Conservation (phyloP, 2,113 vertebrate species). For the Centropristis striata region DNA sequence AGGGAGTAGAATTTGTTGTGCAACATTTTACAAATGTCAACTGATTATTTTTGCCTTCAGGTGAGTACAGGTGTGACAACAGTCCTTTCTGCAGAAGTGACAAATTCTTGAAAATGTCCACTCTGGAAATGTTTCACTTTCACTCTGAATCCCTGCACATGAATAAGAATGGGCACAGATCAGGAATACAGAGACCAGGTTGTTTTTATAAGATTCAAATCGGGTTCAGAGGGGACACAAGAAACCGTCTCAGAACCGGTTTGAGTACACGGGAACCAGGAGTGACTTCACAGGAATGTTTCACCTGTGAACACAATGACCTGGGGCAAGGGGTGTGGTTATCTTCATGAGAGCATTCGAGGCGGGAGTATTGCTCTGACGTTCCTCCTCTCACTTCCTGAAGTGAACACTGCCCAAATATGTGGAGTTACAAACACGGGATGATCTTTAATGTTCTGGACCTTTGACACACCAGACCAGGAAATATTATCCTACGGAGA, state of each 20-base stretch:
- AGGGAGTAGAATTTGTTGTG: background rate
- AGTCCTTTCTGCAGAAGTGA: background rate
- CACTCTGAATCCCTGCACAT: background rate
- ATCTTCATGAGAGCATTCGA: constrained; percentile 31
- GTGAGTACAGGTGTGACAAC: too few species aligned
- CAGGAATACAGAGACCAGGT: background rate
- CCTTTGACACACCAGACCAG: constrained; percentile 28
- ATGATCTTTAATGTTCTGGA: constrained; percentile 13
- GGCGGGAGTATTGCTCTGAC: constrained; percentile 41
- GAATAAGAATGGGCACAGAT: background rate
- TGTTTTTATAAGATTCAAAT: background rate
- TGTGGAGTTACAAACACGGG: constrained; percentile 46
- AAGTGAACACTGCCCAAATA: constrained; percentile 51
- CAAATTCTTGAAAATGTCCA: background rate
- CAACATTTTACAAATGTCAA: background rate
- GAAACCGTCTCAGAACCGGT: constrained; percentile 34
- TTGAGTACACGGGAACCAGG: background rate
- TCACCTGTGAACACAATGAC: constrained; percentile 69
- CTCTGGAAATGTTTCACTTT: constrained; percentile 12
- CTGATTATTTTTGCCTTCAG: too few species aligned
- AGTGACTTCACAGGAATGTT: constrained; percentile 45
- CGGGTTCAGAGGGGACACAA: background rate
- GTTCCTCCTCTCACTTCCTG: constrained; percentile 70
- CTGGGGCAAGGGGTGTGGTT: constrained; percentile 65
- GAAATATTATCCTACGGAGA: background rate